Evolutionary conservation across 2,888 invertebrate genomes (phyloP).

Genomic region (Sturmia bella): DNA sequence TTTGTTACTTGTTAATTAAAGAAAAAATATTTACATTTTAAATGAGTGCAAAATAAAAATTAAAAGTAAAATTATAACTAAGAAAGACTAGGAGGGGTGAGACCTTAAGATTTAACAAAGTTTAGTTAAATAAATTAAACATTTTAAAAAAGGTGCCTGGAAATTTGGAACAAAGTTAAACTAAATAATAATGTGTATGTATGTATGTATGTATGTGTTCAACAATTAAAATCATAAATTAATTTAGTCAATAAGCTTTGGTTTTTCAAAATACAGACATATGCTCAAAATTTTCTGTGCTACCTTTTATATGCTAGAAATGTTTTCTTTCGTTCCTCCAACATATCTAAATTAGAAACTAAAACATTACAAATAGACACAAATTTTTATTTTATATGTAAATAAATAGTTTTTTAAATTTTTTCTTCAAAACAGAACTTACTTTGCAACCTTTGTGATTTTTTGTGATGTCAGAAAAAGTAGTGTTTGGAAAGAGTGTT

Average conservation of each 20-base stretch:
- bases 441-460: constrained; percentile 61
- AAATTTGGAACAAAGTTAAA: constrained; percentile 48
- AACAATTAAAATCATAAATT: constrained; percentile 41
- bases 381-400: constrained; percentile 43
- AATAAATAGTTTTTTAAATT: constrained; percentile 31
- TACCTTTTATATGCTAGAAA: neutral
- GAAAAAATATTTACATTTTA: constrained; percentile 70
- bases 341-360: constrained; percentile 38
- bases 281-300: constrained; percentile 48
- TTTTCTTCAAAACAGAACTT: constrained; percentile 48
- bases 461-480: constrained; percentile 7
- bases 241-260: constrained; percentile 66
- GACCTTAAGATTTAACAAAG: constrained; percentile 54
- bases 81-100: constrained; percentile 69
- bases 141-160: constrained; percentile 45
- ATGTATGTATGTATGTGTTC: neutral
- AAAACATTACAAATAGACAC: constrained; percentile 61
- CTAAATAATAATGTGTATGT: constrained; percentile 6
- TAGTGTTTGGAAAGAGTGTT: neutral
- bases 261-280: constrained; percentile 58
- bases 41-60: constrained; percentile 26
- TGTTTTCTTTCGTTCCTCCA: constrained; percentile 22
- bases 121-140: constrained; percentile 32
- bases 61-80: constrained; percentile 60
- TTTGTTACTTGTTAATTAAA: constrained; percentile 29